Evolutionary conservation across 2,888 invertebrate genomes (phyloP).

Genomic region (Cephus pulcher): DNA sequence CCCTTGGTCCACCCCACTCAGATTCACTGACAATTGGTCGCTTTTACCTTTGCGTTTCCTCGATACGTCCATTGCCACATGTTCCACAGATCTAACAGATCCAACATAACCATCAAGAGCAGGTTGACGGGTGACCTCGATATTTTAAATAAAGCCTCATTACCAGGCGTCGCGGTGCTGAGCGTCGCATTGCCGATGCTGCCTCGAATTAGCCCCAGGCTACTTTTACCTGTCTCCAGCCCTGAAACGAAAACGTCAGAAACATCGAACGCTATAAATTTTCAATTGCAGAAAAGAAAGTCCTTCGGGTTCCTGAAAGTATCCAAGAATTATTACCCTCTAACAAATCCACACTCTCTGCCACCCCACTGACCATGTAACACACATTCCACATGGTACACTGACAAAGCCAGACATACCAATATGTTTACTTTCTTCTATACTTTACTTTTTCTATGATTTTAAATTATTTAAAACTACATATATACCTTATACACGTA

Average conservation of each 20-base stretch:
- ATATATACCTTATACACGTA: background rate
- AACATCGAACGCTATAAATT: background rate
- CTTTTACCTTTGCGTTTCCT: background rate
- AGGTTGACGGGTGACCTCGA: conserved; percentile 38
- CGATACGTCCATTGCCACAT: background rate
- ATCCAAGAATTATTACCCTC: background rate
- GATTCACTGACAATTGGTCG: background rate
- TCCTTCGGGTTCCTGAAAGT: background rate
- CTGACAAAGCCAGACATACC: background rate
- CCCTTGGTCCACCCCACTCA: background rate
- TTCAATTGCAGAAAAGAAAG: background rate
- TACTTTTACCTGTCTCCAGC: background rate
- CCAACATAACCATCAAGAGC: background rate
- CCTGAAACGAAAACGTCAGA: background rate
- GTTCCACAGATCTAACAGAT: background rate
- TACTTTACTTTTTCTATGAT: background rate
- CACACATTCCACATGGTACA: background rate
- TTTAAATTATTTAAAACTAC: background rate
- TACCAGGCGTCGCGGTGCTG: conserved; percentile 28
- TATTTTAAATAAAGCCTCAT: conserved; percentile 46
- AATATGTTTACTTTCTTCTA: background rate
- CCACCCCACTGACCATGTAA: background rate
- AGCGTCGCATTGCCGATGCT: conserved; percentile 22
- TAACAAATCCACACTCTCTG: background rate
- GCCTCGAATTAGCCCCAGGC: conserved; percentile 32